Base-by-base conservation (phyloP, 2,113 vertebrate genomes). In the Ailurus styani region DNA sequence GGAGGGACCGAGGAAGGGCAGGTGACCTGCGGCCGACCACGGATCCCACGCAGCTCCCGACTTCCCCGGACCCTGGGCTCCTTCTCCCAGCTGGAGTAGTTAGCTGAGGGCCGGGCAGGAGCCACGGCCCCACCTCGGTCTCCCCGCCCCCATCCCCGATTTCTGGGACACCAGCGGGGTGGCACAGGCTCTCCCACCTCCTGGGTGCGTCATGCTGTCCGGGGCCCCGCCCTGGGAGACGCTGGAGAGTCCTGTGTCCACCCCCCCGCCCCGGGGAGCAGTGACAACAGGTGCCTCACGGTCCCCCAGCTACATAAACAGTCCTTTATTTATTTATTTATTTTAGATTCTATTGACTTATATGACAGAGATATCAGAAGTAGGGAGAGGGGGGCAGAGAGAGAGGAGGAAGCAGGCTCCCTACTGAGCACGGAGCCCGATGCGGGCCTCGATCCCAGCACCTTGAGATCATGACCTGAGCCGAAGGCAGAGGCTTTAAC, bases 1-100 rank as follows among this genome's bases (percentile, higher is more conserved):
- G 9, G 4, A 45, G 72, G 7, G 5, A 15, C 47, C 27, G 40
- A 29, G 18, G 27, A 50, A 37, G 77, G 31, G 42, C 20, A 15
- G 40, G 47, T 0, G 3, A 3, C 0, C 25, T 3, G 12, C 8
- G n/a, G 14, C 0, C 0, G 6, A 12, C 34, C 14, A 21, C 7
- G 7, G 0, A 3, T 47, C 31, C n/a, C 8, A 23, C 1, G 13
- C 4, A 18, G 50, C 40, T 54, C 9, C 66, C 1, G 27, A 52
- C n/a, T 57, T 5, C n/a, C 73, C 8, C 2, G 21, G n/a, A 8
- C 10, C 52, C 15, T 85, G 1, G 17, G 62, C 20, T 37, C 60
- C n/a, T 70, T 21, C 47, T 62, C 50, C n/a, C 5, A 21, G 47
- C 45, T 31, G 2, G 4, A 75, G 75, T 12, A 2, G 70, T 5